Conservation (phyloP, 2,888 invertebrate species). For the Pristionchus entomophagus region DNA sequence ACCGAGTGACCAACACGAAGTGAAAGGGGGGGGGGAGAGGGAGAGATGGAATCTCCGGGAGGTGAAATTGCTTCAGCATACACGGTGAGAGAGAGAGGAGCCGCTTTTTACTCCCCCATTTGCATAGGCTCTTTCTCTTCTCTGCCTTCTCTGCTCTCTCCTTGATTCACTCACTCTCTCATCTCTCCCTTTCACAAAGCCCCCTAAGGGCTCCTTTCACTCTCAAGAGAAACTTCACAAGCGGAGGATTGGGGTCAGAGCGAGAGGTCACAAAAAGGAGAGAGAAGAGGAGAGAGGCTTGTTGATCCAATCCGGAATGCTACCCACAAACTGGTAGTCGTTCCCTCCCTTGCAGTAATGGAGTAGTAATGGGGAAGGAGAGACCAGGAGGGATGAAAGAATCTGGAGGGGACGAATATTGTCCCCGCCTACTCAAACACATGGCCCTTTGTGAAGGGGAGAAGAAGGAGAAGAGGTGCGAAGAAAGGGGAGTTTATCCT, state of each 20-base stretch:
- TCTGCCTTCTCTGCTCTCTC: not conserved
- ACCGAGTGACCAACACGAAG: slow-evolving; percentile 25
- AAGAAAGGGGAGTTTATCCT: slow-evolving; percentile 24
- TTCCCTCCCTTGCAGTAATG: not conserved
- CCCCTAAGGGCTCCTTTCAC: slow-evolving; percentile 39
- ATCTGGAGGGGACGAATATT: not conserved
- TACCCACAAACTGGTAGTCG: slow-evolving; percentile 7
- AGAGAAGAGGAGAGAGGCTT: not conserved
- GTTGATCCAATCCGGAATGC: not conserved
- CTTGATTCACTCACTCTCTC: not conserved
- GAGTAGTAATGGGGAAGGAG: slow-evolving; percentile 10
- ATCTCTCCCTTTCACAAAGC: slow-evolving; percentile 20
- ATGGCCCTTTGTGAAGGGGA: slow-evolving; percentile 20
- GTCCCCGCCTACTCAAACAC: not conserved
- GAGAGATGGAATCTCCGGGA: slow-evolving; percentile 19
- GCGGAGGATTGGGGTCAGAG: slow-evolving; percentile 32
- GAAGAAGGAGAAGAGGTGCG: not conserved
- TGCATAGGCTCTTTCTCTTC: not conserved
- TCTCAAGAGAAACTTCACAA: slow-evolving; percentile 20
- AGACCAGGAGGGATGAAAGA: not conserved
- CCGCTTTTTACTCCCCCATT: slow-evolving; percentile 37
- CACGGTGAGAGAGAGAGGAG: slow-evolving; percentile 15
- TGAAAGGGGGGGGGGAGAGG: too few relatives aligned
- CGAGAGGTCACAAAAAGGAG: slow-evolving; percentile 22
- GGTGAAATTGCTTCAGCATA: slow-evolving; percentile 29